These are phyloP conservation scores for Myopa testacea DNA, from an alignment of 2,888 invertebrate genomes.

Conservation along the genomic window DNA sequence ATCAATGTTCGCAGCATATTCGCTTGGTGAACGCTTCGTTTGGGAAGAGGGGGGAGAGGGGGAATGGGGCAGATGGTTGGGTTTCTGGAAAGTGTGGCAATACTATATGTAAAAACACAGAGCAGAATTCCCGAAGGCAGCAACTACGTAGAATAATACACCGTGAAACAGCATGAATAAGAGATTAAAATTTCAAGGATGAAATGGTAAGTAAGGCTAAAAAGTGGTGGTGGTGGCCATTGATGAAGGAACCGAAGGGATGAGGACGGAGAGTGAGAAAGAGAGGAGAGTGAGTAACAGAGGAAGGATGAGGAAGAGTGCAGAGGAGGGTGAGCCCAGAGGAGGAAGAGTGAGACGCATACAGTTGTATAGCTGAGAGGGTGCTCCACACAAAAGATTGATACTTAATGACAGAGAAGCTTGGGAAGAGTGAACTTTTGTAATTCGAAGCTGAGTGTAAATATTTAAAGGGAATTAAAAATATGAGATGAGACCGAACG, in stretches of 20 bases:
- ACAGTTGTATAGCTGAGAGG: not conserved
- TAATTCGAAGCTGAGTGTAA: slow-evolving; percentile 35
- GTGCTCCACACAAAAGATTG: slow-evolving; percentile 10
- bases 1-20: slow-evolving; percentile 2
- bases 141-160: not conserved
- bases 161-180: slow-evolving; percentile 17
- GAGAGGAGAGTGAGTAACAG: not conserved
- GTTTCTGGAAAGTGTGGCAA: slow-evolving; percentile 7
- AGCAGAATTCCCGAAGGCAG: slow-evolving; percentile 10
- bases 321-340: not conserved
- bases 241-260: not conserved
- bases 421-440: slow-evolving; percentile 1
- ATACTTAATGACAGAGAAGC: slow-evolving; percentile 3
- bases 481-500: not conserved
- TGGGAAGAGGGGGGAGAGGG: not conserved
- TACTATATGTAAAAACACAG: not conserved
- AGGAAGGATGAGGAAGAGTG: not conserved
- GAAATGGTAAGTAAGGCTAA: slow-evolving; percentile 30
- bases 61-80: not conserved
- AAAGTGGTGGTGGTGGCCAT: not conserved
- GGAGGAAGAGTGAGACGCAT: not conserved
- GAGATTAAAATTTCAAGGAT: slow-evolving; percentile 34
- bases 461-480: slow-evolving; percentile 26
- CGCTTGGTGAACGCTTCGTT: not conserved
- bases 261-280: not conserved